Base-by-base conservation (phyloP, 23 tunicate genomes). In the Trididemnum nubilum region DNA sequence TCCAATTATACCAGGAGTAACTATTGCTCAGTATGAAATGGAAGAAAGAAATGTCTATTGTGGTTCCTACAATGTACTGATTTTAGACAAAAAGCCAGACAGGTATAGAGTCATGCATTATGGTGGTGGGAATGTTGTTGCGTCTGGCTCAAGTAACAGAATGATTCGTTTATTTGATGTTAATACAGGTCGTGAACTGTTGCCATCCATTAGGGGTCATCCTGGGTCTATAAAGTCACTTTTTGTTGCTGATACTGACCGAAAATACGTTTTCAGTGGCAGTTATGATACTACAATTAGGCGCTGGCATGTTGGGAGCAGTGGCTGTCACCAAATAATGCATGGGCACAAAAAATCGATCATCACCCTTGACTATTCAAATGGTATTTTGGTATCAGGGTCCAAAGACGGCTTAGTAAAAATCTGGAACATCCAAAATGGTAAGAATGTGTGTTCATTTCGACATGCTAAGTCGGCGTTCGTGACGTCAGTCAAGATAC, bases 1-100 rank as follows among this genome's bases (percentile, higher is more conserved):
- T 38, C 39, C 74, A 5, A 28, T 40, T 5, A 40, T 73, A 5
- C 31, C 78, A 2, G 78, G 78, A 2, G 5, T 38, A 7, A 73
- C 57, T 9, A 77, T 54, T 57, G 66, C 66, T 4, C 81, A 77
- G 30, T 77, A 27, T 77, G 67, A 77, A 51, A 52, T 64, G 74
- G 94, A 89, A 72, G 94, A 89, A 79, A 78, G 88, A 72, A 83
- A 89, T 71, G 67, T 89, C 1, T 89, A 72, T 60, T 89, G 88
- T 54, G 88, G 94, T 30, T 72, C 94, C 9, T 89, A 89, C 76
- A 89, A 89, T 79, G 82, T 89, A 21, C 82, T 89, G 1, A 85
- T 89, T 3, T 82, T 89, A 27, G 87, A 83, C 65, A 81, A 89
- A 44, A 63, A 67, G 81, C 73, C 18, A 72, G 91, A 73, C 36